Evolutionary conservation across 1,140 invertebrate genomes (phyloP), one percentile per base, ranked within the genome.

Genomic region (Limonius californicus): DNA sequence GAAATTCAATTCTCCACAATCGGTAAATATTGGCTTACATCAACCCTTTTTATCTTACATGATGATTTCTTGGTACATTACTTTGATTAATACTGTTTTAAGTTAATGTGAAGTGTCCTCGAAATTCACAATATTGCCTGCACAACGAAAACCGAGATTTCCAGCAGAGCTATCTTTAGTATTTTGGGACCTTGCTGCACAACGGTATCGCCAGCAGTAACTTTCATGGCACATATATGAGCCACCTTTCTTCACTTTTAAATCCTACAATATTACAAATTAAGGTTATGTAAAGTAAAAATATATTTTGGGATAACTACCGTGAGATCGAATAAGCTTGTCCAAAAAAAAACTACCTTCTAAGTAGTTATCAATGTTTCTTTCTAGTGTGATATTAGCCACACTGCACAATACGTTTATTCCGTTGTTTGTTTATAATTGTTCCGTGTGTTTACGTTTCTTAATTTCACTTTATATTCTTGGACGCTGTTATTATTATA

Each of bases 231-330:
- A 98, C 71, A 97, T 81, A 76, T 90, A 98, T 0, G 95, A 98
- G 0, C 96, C 96, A 54, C 96, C 95, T 82, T 98, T 98, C 75
- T 98, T 98, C 1, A 98, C 94, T 77, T 90, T 92, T 68, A 95
- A 90, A 54, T 71, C 68, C 75, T 77, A 54, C 21, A 76, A 74
- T 19, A 63, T 57, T 53, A 27, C 35, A 39, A 2, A 39, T 7
- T 12, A 12, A 39, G n/a, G n/a, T n/a, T n/a, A n/a, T n/a, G n/a
- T n/a, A n/a, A n/a, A n/a, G n/a, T n/a, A n/a, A n/a, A n/a, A n/a
- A n/a, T n/a, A n/a, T n/a, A n/a, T n/a, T n/a, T n/a, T n/a, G n/a
- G n/a, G n/a, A n/a, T n/a, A n/a, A n/a, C n/a, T n/a, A n/a, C n/a
- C n/a, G n/a, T n/a, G n/a, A n/a, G n/a, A n/a, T n/a, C n/a, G n/a